Conservation (phyloP, 2,888 invertebrate species). For the Alloplasta piceator region DNA sequence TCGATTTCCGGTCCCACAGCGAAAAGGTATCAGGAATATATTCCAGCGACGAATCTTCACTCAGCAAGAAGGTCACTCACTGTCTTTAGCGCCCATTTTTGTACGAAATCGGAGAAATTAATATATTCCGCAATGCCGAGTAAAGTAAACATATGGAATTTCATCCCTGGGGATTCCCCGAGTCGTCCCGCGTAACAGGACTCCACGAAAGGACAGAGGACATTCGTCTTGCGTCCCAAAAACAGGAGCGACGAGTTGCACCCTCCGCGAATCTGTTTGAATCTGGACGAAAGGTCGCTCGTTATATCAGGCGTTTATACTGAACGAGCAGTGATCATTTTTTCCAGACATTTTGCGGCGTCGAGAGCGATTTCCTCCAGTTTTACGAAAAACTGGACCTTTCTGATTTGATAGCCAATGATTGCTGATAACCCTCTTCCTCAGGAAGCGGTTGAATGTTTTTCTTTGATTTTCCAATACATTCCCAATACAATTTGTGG, state of each 20-base stretch:
- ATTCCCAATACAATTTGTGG: too few relatives aligned
- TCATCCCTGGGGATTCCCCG: slow-evolving; percentile 78
- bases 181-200: slow-evolving; percentile 77
- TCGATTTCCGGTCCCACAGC: slow-evolving; percentile 65
- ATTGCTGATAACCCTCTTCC: too few relatives aligned
- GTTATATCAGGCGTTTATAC: slow-evolving; percentile 72
- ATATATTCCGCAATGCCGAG: neutral
- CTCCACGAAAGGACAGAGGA: slow-evolving; percentile 67
- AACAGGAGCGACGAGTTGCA: slow-evolving; percentile 41
- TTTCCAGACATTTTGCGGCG: neutral
- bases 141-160: slow-evolving; percentile 56
- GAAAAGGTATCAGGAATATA: slow-evolving; percentile 66
- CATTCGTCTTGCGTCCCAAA: slow-evolving; percentile 30
- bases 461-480: too few relatives aligned
- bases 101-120: neutral
- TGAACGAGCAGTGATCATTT: neutral
- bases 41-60: slow-evolving; percentile 42
- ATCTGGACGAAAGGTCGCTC: slow-evolving; percentile 74
- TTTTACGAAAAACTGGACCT: neutral
- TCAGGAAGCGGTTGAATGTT: too few relatives aligned
- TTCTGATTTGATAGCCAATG: too few relatives aligned
- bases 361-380: neutral
- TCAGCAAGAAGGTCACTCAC: neutral
- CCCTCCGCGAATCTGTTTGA: slow-evolving; percentile 45
- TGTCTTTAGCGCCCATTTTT: neutral